These are phyloP conservation scores for Cetoscarus ocellatus DNA, from an alignment of 2,797 vertebrate genomes.

Conservation along the genomic window DNA sequence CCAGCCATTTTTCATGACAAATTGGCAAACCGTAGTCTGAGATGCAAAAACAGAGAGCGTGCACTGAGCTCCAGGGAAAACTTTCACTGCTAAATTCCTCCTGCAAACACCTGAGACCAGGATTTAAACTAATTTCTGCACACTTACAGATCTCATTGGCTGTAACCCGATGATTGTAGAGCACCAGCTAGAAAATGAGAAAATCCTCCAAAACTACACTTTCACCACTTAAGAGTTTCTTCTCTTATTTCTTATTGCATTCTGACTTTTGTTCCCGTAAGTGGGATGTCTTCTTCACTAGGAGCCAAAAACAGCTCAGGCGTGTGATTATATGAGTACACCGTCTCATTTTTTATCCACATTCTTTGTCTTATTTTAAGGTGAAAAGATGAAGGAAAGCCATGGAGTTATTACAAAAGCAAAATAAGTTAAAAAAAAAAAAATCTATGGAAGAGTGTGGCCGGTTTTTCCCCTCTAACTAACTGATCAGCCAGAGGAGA, in stretches of 20 bases:
- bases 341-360: conserved; percentile 26
- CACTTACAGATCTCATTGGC: conserved; percentile 45
- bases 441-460: conserved; percentile 17
- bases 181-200: conserved; percentile 51
- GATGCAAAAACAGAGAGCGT: conserved; percentile 1
- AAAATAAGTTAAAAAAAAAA: neutral
- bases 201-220: conserved; percentile 34
- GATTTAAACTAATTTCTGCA: conserved; percentile 54
- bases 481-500: conserved; percentile 36
- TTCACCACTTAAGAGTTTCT: conserved; percentile 26
- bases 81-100: conserved; percentile 38
- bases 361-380: conserved; percentile 26
- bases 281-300: conserved; percentile 53
- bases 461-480: conserved; percentile 9
- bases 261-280: conserved; percentile 38
- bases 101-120: conserved; percentile 58
- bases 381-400: conserved; percentile 16
- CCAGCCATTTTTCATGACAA: conserved; percentile 32
- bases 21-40: conserved; percentile 38
- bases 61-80: conserved; percentile 47
- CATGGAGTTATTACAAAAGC: conserved; percentile 20
- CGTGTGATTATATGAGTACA: conserved; percentile 40
- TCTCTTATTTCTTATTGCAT: conserved; percentile 25
- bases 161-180: conserved; percentile 52
- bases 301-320: conserved; percentile 49